phyloP scores from a whole-genome alignment of 1,140 invertebrate genomes.

The Oryctes rhinoceros region DNA sequence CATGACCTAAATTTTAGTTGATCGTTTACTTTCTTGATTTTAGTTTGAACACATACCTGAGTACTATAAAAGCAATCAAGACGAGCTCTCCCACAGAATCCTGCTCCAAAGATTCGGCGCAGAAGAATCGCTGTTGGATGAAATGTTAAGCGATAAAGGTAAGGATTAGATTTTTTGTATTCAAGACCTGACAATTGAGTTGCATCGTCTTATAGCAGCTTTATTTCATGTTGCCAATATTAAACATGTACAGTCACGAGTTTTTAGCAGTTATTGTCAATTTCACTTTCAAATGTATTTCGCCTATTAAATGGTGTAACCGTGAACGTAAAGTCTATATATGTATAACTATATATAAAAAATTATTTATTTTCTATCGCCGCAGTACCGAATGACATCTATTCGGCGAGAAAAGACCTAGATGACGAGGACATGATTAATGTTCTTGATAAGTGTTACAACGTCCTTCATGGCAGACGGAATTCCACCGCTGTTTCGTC shows the following conservation, averaged over 20 bases:
- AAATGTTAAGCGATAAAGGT: constrained; percentile 81
- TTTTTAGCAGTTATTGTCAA: constrained; percentile 39
- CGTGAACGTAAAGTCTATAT: neutral
- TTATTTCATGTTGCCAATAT: constrained; percentile 37
- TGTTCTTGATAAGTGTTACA: constrained; percentile 76
- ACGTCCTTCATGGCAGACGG: constrained; percentile 69
- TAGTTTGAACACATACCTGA: constrained; percentile 80
- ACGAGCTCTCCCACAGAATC: constrained; percentile 73
- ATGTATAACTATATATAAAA: neutral
- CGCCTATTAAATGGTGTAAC: too few relatives aligned
- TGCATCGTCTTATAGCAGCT: constrained; percentile 34
- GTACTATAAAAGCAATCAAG: constrained; percentile 75
- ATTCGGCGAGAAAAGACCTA: constrained; percentile 73
- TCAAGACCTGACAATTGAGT: neutral
- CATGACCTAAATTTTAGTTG: neutral
- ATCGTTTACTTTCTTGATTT: constrained; percentile 47
- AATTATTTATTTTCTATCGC: constrained; percentile 41
- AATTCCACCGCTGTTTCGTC: constrained; percentile 57
- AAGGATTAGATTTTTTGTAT: constrained; percentile 49
- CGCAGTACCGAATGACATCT: constrained; percentile 73
- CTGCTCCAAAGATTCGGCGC: constrained; percentile 76
- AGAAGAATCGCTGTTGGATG: constrained; percentile 69
- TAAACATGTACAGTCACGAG: constrained; percentile 40
- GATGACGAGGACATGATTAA: constrained; percentile 73
- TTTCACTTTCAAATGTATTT: constrained; percentile 11